Evolutionary conservation across 2,888 invertebrate species (phyloP).

Genomic region (Teinopalpus imperialis): DNA sequence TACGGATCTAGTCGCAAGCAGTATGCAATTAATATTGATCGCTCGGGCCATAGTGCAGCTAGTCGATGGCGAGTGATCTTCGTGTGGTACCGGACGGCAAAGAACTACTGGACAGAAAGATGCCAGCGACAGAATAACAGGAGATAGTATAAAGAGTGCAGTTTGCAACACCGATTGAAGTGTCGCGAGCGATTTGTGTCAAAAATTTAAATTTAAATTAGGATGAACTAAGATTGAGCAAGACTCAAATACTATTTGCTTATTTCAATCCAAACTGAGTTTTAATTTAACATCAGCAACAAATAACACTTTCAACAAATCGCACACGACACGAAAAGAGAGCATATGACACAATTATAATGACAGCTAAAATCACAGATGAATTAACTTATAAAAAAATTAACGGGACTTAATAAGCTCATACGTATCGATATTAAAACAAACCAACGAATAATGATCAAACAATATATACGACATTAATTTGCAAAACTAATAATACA

Average conservation of each 20-base stretch:
- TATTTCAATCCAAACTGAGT: no score
- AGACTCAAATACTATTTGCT: no score
- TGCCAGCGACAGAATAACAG: constrained; percentile 79
- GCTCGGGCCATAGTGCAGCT: constrained; percentile 72
- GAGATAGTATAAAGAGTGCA: constrained; percentile 81
- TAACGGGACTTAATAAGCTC: constrained; percentile 64
- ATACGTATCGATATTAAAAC: constrained; percentile 56
- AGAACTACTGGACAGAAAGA: constrained; percentile 53
- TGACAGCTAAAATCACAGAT: constrained; percentile 77
- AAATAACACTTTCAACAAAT: no score
- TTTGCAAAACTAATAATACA: constrained; percentile 74
- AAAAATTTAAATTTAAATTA: no score
- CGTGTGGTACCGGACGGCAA: constrained; percentile 63
- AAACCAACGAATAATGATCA: constrained; percentile 66
- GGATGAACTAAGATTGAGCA: no score
- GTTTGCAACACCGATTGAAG: constrained; percentile 79
- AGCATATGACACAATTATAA: constrained; percentile 71
- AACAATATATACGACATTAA: constrained; percentile 77
- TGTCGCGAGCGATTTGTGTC: constrained; percentile 55
- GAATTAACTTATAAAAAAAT: constrained; percentile 61
- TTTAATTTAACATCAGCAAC: no score
- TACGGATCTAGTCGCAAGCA: constrained; percentile 80
- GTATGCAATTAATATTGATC: constrained; percentile 78
- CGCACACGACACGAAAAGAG: constrained; percentile 62
- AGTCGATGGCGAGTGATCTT: constrained; percentile 62